A percentile compares a stretch with the other conserved stretches of the same genome.
Evolutionary conservation across 2,113 vertebrate species (phyloP).

Genomic region (Columbina picui): DNA sequence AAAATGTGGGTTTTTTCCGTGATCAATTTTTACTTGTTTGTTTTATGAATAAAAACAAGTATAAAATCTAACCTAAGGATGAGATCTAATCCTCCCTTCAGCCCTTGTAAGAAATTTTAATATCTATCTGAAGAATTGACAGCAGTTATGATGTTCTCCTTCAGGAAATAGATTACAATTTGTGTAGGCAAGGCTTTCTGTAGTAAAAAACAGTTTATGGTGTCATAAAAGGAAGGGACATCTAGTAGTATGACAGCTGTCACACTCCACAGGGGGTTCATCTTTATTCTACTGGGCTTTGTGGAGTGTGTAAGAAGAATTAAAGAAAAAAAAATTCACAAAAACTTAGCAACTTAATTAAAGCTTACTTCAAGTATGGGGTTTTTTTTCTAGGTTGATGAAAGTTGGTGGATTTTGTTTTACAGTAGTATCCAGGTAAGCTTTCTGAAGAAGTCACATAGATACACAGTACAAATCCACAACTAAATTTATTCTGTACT

Average conservation of each 20-base stretch:
- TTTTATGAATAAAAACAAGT: neutral
- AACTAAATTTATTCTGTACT: neutral
- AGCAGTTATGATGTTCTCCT: neutral
- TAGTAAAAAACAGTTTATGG: neutral
- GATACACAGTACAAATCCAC: neutral
- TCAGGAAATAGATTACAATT: neutral
- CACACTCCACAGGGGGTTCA: neutral
- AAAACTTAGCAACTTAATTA: slow-evolving; percentile 3
- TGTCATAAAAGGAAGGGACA: neutral
- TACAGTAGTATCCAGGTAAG: neutral
- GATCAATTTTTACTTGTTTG: neutral
- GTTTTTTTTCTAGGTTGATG: neutral
- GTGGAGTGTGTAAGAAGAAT: neutral
- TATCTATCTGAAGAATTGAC: neutral
- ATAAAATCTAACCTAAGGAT: neutral
- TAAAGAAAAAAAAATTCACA: neutral
- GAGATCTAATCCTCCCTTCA: neutral
- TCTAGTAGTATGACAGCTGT: neutral
- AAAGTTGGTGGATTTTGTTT: neutral
- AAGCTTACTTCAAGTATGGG: neutral
- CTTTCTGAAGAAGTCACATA: neutral
- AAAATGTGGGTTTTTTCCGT: neutral
- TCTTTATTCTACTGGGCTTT: neutral
- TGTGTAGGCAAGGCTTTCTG: neutral
- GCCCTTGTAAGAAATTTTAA: neutral